Percentiles rank a stretch among this genome's conserved stretches.
Evolutionary conservation across 2,797 vertebrate genomes (phyloP).

Genomic region (Gadopsis bispinosus): DNA sequence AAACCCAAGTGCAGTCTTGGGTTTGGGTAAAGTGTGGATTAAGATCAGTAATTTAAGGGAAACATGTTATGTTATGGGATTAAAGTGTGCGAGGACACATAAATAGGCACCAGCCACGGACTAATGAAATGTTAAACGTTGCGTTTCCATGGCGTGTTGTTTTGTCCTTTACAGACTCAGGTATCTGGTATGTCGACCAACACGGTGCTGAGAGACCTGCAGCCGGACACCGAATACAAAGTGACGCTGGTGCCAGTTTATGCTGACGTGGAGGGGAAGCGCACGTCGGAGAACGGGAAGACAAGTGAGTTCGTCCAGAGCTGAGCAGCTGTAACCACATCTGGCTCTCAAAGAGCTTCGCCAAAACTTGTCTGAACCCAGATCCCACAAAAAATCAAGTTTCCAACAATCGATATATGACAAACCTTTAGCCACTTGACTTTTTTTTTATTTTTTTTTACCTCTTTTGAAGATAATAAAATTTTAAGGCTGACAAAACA

Average conservation of each 20-base stretch:
- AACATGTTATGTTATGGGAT: background rate
- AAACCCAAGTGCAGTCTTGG: background rate
- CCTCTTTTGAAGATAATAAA: background rate
- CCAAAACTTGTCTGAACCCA: background rate
- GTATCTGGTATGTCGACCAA: slow-evolving; percentile 93
- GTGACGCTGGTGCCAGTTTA: slow-evolving; percentile 92
- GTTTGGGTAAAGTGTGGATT: background rate
- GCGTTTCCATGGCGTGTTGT: background rate
- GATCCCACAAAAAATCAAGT: background rate
- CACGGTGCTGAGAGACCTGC: slow-evolving; percentile 89
- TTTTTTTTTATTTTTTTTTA: background rate
- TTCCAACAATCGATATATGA: background rate
- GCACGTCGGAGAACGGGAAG: slow-evolving; percentile 85
- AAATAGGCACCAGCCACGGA: background rate
- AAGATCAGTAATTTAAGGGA: no score
- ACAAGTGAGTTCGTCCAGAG: slow-evolving; percentile 79
- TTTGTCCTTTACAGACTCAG: slow-evolving; percentile 80
- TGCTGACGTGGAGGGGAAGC: slow-evolving; percentile 90
- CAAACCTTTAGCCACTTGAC: background rate
- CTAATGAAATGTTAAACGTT: background rate
- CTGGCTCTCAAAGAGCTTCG: background rate
- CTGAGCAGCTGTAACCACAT: background rate
- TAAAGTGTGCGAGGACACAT: background rate
- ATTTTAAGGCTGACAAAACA: no score
- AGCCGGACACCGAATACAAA: slow-evolving; percentile 90